Evolutionary conservation across 2,113 vertebrate genomes (phyloP).

Genomic region (Myrmophylax atrothorax): DNA sequence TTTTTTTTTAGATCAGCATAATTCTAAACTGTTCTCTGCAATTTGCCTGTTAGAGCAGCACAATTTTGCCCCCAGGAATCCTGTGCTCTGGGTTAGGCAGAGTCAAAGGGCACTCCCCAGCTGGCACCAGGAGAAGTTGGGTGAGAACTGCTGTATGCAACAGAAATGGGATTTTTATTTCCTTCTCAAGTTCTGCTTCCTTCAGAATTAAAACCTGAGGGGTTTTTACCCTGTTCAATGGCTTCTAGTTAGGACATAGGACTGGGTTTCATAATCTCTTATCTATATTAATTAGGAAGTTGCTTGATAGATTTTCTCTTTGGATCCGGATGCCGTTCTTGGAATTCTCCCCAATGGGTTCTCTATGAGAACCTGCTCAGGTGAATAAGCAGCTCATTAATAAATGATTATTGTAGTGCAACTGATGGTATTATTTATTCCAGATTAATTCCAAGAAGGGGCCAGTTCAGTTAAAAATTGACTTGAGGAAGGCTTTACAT

Average conservation of each 20-base stretch:
- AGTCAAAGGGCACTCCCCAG: neutral
- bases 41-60: neutral
- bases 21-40: neutral
- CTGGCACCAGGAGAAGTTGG: accelerated
- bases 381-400: neutral
- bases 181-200: neutral
- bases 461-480: neutral
- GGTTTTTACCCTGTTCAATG: neutral
- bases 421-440: neutral
- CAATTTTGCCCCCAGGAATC: neutral
- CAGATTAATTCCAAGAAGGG: neutral
- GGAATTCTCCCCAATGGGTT: neutral
- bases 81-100: neutral
- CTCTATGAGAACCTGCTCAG: neutral
- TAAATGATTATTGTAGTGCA: neutral
- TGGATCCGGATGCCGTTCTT: neutral
- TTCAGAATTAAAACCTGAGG: neutral
- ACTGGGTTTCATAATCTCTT: neutral
- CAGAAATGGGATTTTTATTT: neutral
- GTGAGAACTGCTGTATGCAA: neutral
- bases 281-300: neutral
- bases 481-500: neutral
- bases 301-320: neutral
- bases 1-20: neutral
- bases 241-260: neutral